Evolutionary conservation across 2,113 vertebrate genomes (phyloP), one percentile per base, ranked within the genome.

Genomic region (Canis aureus): DNA sequence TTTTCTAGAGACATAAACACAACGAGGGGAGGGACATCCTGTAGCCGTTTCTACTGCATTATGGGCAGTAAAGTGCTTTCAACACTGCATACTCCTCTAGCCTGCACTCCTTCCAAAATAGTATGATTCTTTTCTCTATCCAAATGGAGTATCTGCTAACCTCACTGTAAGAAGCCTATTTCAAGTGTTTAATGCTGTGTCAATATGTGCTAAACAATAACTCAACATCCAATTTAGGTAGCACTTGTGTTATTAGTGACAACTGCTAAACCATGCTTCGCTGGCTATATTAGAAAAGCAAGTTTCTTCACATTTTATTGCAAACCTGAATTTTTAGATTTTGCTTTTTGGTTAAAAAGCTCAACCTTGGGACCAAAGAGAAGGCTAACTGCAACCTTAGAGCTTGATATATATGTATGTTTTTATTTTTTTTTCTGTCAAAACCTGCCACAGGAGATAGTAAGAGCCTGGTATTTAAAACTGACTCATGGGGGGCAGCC

Each of bases 321-420:
- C 19, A 85, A 74, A 51, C 67, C 32, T 96, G 4, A 59, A 78
- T 66, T 92, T 89, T 92, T 92, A 35, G 23, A 38, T 91, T 83
- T 62, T 57, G 11, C 11, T 64, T 92, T 94, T 96, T 81, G 73
- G 57, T 29, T 51, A 96, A 83, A 94, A 92, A 84, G 78, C 27
- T 49, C 82, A 96, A 74, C 67, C 6, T n/a, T 71, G 78, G 67
- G 80, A 43, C 76, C 79, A 87, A 10, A 69, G 15, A 83, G 27
- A 62, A 85, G 23, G 74, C 35, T 78, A 79, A 71, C 38, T 67
- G 67, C 88, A 69, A 76, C 11, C 53, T 35, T 82, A 91, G 67
- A 64, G 73, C 20, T 55, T 87, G 38, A 13, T n/a, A 91, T 80
- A 29, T 17, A 17, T n/a, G 16, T 59, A 17, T 57, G 17, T 59